Conservation (phyloP, 2,797 vertebrate genomes). For the Malacoctenus gilli region DNA sequence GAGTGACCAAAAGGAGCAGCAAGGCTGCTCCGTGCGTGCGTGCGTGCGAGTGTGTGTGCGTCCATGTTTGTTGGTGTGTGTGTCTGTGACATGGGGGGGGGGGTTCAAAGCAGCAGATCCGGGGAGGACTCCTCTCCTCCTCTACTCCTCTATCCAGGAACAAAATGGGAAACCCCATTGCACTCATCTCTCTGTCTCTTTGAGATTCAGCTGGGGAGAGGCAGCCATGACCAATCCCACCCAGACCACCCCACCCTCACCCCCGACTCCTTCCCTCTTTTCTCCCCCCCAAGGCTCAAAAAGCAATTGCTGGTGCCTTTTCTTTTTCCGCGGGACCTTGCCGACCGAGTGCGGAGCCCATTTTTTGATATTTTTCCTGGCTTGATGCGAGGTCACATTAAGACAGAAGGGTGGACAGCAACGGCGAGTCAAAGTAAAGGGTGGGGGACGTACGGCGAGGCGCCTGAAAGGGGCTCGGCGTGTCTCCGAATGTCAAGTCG, state of each 20-base stretch:
- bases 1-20: conserved; percentile 52
- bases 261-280: conserved; percentile 2
- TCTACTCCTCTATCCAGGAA: conserved; percentile 42
- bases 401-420: conserved; percentile 20
- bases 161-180: conserved; percentile 58
- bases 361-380: conserved; percentile 13
- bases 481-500: conserved; percentile 61
- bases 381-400: conserved; percentile 33
- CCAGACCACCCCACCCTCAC: conserved; percentile 32
- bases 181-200: conserved; percentile 49
- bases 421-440: conserved; percentile 38
- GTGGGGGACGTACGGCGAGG: conserved; percentile 35
- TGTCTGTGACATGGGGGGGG: conserved; percentile 19
- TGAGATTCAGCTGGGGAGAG: conserved; percentile 44
- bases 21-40: conserved; percentile 5
- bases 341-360: conserved; percentile 7
- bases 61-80: conserved; percentile 9
- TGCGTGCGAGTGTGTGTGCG: conserved; percentile 17
- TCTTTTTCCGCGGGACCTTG: conserved; percentile 31
- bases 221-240: conserved; percentile 57
- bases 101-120: conserved; percentile 25
- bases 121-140: conserved; percentile 22
- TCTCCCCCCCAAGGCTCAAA: conserved; percentile 25
- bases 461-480: conserved; percentile 48
- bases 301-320: conserved; percentile 52